A percentile compares a stretch with the other conserved stretches of the same genome.
Conservation (phyloP, 2,888 invertebrate genomes). For the Pammene fasciana region DNA sequence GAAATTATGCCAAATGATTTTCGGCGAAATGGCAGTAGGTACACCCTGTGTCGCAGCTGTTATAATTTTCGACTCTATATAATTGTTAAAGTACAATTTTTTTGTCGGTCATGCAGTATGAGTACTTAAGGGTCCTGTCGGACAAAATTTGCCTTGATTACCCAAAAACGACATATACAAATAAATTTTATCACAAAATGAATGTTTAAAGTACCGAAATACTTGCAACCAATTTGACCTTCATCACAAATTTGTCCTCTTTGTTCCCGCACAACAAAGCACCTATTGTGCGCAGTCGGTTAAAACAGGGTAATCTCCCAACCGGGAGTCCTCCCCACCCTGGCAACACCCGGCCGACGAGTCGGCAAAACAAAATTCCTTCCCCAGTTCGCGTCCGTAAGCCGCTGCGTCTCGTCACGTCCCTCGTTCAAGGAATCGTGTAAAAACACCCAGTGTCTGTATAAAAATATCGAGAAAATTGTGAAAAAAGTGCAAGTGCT, state of each 20-base stretch:
- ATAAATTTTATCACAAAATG: too few species aligned
- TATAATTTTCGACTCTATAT: too few species aligned
- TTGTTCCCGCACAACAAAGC: neutral
- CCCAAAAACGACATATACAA: too few species aligned
- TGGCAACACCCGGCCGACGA: conserved; percentile 48
- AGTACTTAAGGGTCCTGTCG: too few species aligned
- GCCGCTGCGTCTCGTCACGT: conserved; percentile 35
- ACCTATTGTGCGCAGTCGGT: neutral
- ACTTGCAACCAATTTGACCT: neutral
- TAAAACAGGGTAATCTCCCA: conserved; percentile 35
- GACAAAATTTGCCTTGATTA: too few species aligned
- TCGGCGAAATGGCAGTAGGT: too few species aligned
- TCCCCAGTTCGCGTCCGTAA: conserved; percentile 51
- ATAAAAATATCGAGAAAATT: conserved; percentile 25
- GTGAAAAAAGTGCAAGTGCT: conserved; percentile 38
- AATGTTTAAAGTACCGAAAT: too few species aligned
- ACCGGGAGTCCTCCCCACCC: conserved; percentile 11
- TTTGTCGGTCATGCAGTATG: too few species aligned
- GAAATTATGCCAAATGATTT: too few species aligned
- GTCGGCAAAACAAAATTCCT: conserved; percentile 53
- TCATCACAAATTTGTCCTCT: neutral
- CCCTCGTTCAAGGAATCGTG: conserved; percentile 10
- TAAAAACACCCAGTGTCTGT: conserved; percentile 24
- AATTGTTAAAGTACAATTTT: too few species aligned
- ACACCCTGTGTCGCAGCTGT: too few species aligned